Base-by-base conservation (phyloP, 2,888 invertebrate genomes). In the Tupiocoris notatus region DNA sequence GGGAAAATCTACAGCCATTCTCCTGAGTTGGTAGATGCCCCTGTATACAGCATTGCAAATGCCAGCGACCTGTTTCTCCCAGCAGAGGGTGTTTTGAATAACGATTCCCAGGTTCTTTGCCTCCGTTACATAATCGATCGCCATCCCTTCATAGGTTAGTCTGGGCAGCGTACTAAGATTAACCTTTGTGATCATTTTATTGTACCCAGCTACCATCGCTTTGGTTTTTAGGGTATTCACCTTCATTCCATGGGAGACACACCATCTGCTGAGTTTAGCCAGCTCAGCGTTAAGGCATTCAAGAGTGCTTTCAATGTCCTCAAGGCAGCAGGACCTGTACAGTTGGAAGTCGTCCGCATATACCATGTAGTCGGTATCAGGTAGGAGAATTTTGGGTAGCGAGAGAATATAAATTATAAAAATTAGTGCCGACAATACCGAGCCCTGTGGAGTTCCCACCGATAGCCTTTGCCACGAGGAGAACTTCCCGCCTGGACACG, bases 271-370 rank as follows among this genome's bases (percentile, higher is more conserved):
- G n/a, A 57, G 18, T 57, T 57, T 57, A 57, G n/a, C 57, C 7
- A 57, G 57, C 57, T 57, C 57, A 17, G 57, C n/a, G 18, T 57
- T 57, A n/a, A 57, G 18, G 18, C 57, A 57, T 57, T n/a, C 57
- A 17, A 57, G n/a, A 2, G 57, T 57, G 18, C 18, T 57, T 2
- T 57, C 18, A 17, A 57, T 18, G n/a, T 57, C 57, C 18, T 57
- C 57, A n/a, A n/a, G n/a, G n/a, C n/a, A n/a, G n/a, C n/a, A n/a
- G n/a, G n/a, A n/a, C 21, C 62, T 16, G 18, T 62, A 62, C 62
- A 62, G 16, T 20, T 62, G 62, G 21, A 62, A 63, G 63, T 63
- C 63, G 17, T 63, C 63, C 21, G 22, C 22, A 63, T 21, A 63
- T 9, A 21, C 22, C 63, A 22, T 63, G 63, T 63, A 63, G 17